These are phyloP conservation scores for Megalops cyprinoides DNA, from an alignment of 2,797 vertebrate genomes.

Conservation along the genomic window DNA sequence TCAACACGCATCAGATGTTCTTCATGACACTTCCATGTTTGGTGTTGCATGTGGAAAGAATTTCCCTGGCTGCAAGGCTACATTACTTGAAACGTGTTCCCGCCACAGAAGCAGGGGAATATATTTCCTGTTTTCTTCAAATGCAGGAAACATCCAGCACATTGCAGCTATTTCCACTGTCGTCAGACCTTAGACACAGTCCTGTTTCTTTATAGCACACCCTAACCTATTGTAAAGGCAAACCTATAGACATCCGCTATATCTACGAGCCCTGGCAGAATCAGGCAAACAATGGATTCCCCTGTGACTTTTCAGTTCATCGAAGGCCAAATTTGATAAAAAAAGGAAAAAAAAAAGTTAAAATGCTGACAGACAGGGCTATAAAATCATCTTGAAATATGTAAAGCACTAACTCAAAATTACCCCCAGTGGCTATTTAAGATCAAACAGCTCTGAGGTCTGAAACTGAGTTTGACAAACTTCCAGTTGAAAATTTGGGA, in stretches of 20 bases:
- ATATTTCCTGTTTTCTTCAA: slow-evolving; percentile 54
- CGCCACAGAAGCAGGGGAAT: slow-evolving; percentile 34
- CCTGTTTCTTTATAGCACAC: background rate
- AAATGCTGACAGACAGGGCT: background rate
- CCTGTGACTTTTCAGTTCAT: slow-evolving; percentile 28
- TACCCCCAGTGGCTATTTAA: background rate
- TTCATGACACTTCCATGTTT: slow-evolving; percentile 2
- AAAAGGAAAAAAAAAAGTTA: background rate
- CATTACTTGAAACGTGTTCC: slow-evolving; percentile 29
- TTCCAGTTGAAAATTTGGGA: background rate
- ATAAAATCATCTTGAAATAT: background rate
- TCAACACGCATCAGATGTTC: background rate
- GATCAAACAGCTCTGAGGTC: too few species aligned
- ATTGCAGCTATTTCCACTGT: slow-evolving; percentile 38
- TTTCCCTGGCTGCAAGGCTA: slow-evolving; percentile 17
- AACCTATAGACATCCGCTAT: slow-evolving; percentile 40
- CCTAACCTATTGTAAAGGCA: slow-evolving; percentile 7
- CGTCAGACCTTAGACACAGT: slow-evolving; percentile 20
- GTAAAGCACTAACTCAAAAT: background rate
- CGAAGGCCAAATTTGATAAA: too few species aligned
- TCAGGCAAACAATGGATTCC: slow-evolving; percentile 7
- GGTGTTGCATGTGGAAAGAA: slow-evolving; percentile 32
- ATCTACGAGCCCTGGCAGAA: slow-evolving; percentile 33
- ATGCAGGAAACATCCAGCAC: slow-evolving; percentile 34
- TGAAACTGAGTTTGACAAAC: background rate